phyloP scores from a whole-genome alignment of 2,797 vertebrate species.

The Channallabes apus region DNA sequence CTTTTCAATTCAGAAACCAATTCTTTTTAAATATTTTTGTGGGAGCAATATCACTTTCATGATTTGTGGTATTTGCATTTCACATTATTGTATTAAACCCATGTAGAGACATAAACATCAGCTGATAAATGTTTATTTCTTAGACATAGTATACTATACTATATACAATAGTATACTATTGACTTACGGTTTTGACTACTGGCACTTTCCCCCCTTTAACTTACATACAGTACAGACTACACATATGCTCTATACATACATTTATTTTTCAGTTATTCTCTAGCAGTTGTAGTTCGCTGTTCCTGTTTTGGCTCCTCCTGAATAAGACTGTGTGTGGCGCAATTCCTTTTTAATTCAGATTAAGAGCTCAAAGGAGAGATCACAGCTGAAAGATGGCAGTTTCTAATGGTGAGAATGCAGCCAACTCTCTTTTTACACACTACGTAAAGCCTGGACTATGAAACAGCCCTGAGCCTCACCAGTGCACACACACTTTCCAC shows the following conservation, averaged over 20 bases:
- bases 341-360: constrained; percentile 29
- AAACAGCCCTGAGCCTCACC: constrained; percentile 16
- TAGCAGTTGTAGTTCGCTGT: neutral
- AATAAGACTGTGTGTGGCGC: constrained; percentile 9
- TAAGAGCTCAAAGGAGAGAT: constrained; percentile 18
- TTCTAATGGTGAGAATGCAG: constrained; percentile 12
- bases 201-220: neutral
- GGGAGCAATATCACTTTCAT: neutral
- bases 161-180: too few relatives aligned
- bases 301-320: constrained; percentile 15
- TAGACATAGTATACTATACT: too few relatives aligned
- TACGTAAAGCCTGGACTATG: constrained; percentile 4
- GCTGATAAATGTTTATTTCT: neutral
- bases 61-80: neutral
- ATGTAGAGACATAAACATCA: neutral
- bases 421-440: constrained; percentile 35
- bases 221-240: neutral
- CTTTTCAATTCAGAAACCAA: neutral
- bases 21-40: neutral
- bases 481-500: constrained; percentile 23
- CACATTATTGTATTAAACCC: neutral
- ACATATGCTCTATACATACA: neutral
- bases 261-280: constrained; percentile 12
- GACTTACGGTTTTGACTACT: neutral
- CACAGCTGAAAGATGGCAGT: constrained; percentile 5